Conservation (phyloP, 2,113 vertebrate genomes). For the Mustelus asterias region DNA sequence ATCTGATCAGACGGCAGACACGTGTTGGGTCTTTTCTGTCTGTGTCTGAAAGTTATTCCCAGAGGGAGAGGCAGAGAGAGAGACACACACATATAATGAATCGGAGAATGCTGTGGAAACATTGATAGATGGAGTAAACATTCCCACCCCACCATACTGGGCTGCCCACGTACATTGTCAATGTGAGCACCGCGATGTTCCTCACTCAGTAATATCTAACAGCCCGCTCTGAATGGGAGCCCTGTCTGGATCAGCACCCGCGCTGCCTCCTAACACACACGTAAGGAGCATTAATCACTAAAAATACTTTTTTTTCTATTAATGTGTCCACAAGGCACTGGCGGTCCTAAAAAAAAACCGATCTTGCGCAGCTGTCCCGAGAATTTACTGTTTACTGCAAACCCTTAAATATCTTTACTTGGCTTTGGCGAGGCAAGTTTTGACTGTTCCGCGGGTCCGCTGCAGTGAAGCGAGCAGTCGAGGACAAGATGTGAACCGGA, state of each 20-base stretch:
- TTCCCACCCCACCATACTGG: background rate
- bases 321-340: background rate
- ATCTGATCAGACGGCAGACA: slow-evolving; percentile 6
- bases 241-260: background rate
- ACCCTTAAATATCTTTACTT: background rate
- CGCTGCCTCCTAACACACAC: background rate
- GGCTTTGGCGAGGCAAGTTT: background rate
- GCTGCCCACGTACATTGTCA: background rate
- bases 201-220: background rate
- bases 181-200: background rate
- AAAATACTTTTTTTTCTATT: background rate
- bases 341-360: background rate
- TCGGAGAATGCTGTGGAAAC: background rate
- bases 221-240: background rate
- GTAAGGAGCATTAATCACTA: slow-evolving; percentile 7
- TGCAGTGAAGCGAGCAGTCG: background rate
- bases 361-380: background rate
- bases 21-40: background rate
- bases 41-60: background rate
- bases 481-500: background rate
- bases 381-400: background rate
- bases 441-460: background rate
- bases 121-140: background rate
- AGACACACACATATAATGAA: background rate
- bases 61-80: background rate